Percentiles rank a stretch among this genome's conserved stretches.
These are phyloP conservation scores for Adelognathus sp. DNA, from an alignment of 2,888 invertebrate species.

Conservation along the genomic window DNA sequence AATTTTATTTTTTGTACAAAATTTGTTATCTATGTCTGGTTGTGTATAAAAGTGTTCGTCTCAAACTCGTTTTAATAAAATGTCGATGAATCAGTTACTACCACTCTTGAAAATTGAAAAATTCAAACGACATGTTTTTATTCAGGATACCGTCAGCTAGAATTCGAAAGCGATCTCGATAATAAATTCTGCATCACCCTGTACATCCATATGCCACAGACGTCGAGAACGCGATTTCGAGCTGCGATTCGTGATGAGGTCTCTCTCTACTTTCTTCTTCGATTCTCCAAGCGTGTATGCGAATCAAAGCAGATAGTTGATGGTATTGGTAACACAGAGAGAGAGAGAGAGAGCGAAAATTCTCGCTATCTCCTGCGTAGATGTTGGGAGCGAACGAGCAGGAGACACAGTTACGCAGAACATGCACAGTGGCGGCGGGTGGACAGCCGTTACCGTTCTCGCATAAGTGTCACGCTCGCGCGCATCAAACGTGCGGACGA, in stretches of 20 bases:
- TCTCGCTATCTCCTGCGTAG: slow-evolving; percentile 5
- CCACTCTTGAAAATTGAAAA: too few relatives aligned
- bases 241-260: slow-evolving; percentile 24
- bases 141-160: too few relatives aligned
- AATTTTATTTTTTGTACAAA: too few relatives aligned
- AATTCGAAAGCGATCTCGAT: too few relatives aligned
- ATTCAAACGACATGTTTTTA: too few relatives aligned
- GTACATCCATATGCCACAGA: too few relatives aligned
- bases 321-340: background rate
- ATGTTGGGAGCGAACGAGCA: slow-evolving; percentile 6
- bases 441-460: slow-evolving; percentile 56
- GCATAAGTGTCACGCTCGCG: slow-evolving; percentile 58
- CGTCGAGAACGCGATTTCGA: background rate
- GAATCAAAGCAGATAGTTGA: too few relatives aligned
- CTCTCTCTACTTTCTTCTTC: slow-evolving; percentile 52
- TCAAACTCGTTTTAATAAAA: too few relatives aligned
- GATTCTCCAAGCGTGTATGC: slow-evolving; percentile 31
- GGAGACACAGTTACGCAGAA: slow-evolving; percentile 46
- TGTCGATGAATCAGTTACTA: too few relatives aligned
- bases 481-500: slow-evolving; percentile 46
- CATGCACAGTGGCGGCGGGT: slow-evolving; percentile 22
- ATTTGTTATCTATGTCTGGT: too few relatives aligned
- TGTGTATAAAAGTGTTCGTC: too few relatives aligned
- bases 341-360: background rate
- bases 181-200: too few relatives aligned